Evolutionary conservation across 2,797 vertebrate species (phyloP).

Genomic region (Sebastes steindachneri): DNA sequence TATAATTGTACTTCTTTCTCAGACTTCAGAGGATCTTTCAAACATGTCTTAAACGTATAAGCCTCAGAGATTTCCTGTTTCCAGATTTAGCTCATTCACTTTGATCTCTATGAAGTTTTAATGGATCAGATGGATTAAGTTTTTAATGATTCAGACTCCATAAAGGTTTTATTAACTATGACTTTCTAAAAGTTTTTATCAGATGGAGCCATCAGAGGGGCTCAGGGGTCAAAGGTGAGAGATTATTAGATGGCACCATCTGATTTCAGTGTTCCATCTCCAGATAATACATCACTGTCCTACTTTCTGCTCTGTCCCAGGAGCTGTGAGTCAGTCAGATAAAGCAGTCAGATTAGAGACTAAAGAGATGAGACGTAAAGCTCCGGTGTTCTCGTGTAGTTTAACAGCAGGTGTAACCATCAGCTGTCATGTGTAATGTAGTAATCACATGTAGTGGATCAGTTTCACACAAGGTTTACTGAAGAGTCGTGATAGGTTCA

Average conservation of each 20-base stretch:
- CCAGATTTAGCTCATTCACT: background rate
- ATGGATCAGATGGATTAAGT: slow-evolving; percentile 12
- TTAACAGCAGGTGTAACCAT: background rate
- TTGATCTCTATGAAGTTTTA: slow-evolving; percentile 3
- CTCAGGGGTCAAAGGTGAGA: slow-evolving; percentile 13
- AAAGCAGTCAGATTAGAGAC: background rate
- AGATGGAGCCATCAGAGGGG: background rate
- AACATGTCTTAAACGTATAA: background rate
- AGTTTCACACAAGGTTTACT: background rate
- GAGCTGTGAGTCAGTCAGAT: background rate
- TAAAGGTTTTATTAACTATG: slow-evolving; percentile 24
- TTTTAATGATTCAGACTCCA: slow-evolving; percentile 15
- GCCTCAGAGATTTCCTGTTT: background rate
- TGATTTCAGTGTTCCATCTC: background rate
- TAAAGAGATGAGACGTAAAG: background rate
- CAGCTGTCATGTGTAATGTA: background rate
- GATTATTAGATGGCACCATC: slow-evolving; percentile 6
- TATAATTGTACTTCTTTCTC: background rate
- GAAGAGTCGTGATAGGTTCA: background rate
- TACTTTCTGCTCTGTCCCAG: background rate
- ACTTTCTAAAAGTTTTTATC: slow-evolving; percentile 28
- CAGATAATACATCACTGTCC: background rate
- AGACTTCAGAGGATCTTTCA: background rate
- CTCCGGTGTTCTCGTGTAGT: background rate
- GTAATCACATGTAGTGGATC: background rate